A percentile compares a stretch with the other conserved stretches of the same genome.
These are phyloP conservation scores for Platorchestia sp. DNA, from an alignment of 1,140 invertebrate species.

Conservation along the genomic window DNA sequence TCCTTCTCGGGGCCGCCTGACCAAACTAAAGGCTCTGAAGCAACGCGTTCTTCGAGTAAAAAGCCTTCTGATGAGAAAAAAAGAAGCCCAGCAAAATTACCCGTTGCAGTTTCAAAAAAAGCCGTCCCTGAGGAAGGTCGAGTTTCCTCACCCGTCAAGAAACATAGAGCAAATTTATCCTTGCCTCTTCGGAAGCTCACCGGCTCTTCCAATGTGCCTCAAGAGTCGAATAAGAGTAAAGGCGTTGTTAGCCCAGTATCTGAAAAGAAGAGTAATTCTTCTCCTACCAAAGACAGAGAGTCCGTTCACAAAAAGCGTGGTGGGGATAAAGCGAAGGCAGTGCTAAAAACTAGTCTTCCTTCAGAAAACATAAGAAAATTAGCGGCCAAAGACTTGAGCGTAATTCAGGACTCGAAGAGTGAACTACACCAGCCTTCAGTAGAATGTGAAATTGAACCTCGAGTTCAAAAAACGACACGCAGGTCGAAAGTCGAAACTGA, in stretches of 20 bases:
- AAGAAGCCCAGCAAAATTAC: neutral
- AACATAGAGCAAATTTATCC: constrained; percentile 17
- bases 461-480: neutral
- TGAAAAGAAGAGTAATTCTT: neutral
- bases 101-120: neutral
- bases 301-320: neutral
- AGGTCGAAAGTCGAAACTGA: neutral
- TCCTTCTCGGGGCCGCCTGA: neutral
- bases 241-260: neutral
- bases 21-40: neutral
- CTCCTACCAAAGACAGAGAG: constrained; percentile 40
- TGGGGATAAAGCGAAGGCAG: neutral
- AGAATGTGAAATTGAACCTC: neutral
- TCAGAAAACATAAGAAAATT: neutral
- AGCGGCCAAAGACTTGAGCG: neutral
- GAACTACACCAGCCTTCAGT: neutral
- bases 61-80: neutral
- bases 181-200: constrained; percentile 31
- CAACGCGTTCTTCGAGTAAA: neutral
- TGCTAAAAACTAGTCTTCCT: neutral
- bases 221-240: neutral
- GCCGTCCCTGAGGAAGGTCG: neutral
- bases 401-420: neutral
- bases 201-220: neutral
- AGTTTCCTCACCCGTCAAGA: neutral